Base-by-base conservation (phyloP, 2,113 vertebrate species). In the Dicaeum eximium region DNA sequence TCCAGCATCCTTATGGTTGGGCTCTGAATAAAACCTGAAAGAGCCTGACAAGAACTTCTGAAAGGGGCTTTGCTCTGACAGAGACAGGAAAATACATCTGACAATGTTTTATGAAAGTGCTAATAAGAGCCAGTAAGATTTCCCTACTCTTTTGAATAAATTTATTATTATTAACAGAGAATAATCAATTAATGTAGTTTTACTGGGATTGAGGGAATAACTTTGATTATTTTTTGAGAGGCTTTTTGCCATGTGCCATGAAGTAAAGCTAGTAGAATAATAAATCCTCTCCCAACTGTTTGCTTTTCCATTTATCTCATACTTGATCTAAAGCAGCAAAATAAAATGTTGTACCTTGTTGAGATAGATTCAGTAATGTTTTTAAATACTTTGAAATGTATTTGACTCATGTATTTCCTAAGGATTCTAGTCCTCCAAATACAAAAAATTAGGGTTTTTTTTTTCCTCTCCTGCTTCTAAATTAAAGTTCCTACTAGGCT, bases 1-100 rank as follows among this genome's bases (percentile, higher is more conserved):
- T 72, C 20, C 81, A 4, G 0, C 17, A 14, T 30, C 0, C 0
- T 45, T 31, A 7, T 1, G 1, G 1, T 3, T 75, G 53, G 45
- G 9, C 15, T 53, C 37, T 40, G 53, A 81, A 66, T 60, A 75
- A 66, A 70, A 58, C 16, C 33, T 69, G 23, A 10, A 38, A 24
- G 48, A 79, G 7, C 40, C 45, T 54, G 18, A 38, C 27, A 65
- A 54, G 7, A 80, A 50, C 12, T 86, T 77, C 47, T 50, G 92
- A 53, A 48, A 90, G 15, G 19, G 42, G 21, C 11, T 81, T 89
- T 71, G 13, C 6, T 53, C 38, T 28, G 35, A 31, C 10, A 71
- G 14, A 84, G 9, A 51, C 6, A 66, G 30, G 13, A 90, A 85
- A 86, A 72, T 28, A 17, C 5, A 24, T 57, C 22, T 67, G 15